These are phyloP conservation scores for Helarctos malayanus DNA, from an alignment of 2,797 vertebrate genomes.

Conservation along the genomic window DNA sequence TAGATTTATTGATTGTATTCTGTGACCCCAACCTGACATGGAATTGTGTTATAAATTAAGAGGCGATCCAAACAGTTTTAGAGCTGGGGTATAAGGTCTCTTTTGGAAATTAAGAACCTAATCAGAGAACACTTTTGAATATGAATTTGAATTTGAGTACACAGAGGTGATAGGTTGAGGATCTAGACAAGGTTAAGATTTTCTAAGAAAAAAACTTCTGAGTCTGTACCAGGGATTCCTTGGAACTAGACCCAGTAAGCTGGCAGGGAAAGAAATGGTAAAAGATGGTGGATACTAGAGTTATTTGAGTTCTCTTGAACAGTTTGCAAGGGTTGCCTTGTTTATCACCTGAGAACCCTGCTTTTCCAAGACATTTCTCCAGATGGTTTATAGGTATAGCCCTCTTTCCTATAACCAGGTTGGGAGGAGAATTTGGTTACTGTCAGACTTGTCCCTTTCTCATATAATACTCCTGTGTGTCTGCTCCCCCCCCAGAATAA, in stretches of 20 bases:
- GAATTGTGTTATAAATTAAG: background rate
- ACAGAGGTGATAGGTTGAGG: background rate
- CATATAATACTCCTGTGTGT: background rate
- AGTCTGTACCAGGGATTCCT: background rate
- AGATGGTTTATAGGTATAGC: background rate
- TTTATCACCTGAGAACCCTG: background rate
- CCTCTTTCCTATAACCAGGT: background rate
- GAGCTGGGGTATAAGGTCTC: background rate
- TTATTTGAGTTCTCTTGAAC: background rate
- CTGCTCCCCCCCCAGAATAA: background rate
- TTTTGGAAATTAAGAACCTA: constrained; percentile 11
- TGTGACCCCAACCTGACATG: background rate
- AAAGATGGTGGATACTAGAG: background rate
- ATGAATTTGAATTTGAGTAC: background rate
- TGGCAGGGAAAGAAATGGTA: background rate
- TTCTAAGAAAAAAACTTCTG: background rate
- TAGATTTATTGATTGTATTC: constrained; percentile 5
- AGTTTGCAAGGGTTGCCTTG: background rate
- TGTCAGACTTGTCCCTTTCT: background rate
- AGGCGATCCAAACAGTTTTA: background rate
- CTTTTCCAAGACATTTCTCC: background rate
- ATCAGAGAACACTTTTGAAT: background rate
- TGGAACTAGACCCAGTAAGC: background rate
- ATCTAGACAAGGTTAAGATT: background rate
- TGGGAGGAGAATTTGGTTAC: constrained; percentile 32